These are phyloP conservation scores for Patella caerulea DNA, from an alignment of 2,888 invertebrate species.

Conservation along the genomic window DNA sequence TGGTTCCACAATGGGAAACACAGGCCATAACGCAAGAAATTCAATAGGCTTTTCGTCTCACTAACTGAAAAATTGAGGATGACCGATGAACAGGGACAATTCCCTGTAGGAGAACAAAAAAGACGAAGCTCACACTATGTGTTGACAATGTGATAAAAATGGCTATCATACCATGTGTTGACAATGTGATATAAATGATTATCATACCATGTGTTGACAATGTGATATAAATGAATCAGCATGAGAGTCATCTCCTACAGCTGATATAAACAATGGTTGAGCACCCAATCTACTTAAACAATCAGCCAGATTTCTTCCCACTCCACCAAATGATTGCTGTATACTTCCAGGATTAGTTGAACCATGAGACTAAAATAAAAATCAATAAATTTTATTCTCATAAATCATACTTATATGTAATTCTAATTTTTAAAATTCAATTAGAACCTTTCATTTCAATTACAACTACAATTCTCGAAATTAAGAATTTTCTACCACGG, in stretches of 20 bases:
- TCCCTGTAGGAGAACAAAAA: neutral
- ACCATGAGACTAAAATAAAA: conserved; percentile 56
- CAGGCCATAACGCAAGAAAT: neutral
- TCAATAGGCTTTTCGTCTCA: neutral
- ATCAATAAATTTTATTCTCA: too few species aligned
- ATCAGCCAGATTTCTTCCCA: conserved; percentile 92
- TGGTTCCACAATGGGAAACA: neutral
- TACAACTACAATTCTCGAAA: too few species aligned
- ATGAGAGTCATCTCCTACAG: conserved; percentile 81
- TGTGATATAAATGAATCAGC: conserved; percentile 59
- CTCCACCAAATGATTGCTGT: conserved; percentile 80
- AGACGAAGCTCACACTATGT: conserved; percentile 63
- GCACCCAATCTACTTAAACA: conserved; percentile 83
- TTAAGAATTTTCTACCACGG: too few species aligned
- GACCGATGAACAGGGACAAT: neutral
- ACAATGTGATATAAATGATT: conserved; percentile 58
- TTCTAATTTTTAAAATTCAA: too few species aligned
- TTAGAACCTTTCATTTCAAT: too few species aligned
- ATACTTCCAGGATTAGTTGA: conserved; percentile 64
- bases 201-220: conserved; percentile 67
- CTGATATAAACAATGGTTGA: conserved; percentile 79
- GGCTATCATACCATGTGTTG: conserved; percentile 64
- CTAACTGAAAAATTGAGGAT: neutral
- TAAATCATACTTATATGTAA: too few species aligned
- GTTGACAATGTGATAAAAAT: conserved; percentile 59